Evolutionary conservation across 2,797 vertebrate species (phyloP).

Genomic region (Poeciliopsis gracilis): DNA sequence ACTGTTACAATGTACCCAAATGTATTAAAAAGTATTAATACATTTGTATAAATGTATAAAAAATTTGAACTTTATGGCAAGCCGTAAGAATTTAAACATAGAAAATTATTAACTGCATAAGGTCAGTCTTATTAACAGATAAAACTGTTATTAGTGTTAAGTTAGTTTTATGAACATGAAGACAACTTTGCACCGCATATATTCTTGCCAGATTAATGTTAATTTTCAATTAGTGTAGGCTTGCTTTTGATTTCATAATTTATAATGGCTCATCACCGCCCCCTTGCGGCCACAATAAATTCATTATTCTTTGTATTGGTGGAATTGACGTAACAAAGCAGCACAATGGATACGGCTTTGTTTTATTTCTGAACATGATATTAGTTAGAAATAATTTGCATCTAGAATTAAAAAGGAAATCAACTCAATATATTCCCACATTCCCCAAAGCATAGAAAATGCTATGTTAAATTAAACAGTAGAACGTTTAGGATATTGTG

Average conservation of each 20-base stretch:
- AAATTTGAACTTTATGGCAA: not conserved
- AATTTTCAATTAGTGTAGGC: not conserved
- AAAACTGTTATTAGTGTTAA: not conserved
- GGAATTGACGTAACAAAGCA: not conserved
- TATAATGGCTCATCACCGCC: slow-evolving; percentile 44
- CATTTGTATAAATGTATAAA: not conserved
- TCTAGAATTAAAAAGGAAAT: not conserved
- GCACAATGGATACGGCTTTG: not conserved
- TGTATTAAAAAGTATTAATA: too few relatives aligned
- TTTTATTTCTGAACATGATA: not conserved
- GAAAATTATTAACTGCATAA: not conserved
- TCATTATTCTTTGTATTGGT: not conserved
- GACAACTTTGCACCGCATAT: not conserved
- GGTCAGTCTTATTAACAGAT: not conserved
- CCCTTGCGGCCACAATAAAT: slow-evolving; percentile 8
- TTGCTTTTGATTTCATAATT: not conserved
- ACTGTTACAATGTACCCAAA: not conserved
- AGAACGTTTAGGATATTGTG: not conserved
- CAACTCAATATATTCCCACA: not conserved
- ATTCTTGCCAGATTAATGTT: not conserved
- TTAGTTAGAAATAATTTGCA: not conserved
- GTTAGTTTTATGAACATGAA: not conserved
- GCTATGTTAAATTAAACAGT: not conserved
- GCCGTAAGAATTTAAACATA: not conserved
- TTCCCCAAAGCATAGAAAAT: not conserved